Conservation (phyloP, 2,888 invertebrate genomes). For the Liopterus haemorrhoidalis region DNA sequence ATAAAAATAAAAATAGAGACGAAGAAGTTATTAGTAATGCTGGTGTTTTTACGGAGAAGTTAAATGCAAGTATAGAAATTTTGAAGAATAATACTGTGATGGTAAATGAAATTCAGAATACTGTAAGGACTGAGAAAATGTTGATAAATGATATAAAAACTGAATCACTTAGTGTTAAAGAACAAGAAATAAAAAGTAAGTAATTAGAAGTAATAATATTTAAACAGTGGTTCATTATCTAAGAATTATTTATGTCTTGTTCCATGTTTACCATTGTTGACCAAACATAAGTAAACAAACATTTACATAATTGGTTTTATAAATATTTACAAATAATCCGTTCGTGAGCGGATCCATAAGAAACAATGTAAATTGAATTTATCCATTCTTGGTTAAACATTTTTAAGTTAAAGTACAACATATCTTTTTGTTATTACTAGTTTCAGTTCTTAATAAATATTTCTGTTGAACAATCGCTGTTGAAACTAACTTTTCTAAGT, state of each 20-base stretch:
- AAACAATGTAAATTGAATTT: too few species aligned
- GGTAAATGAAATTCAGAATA: conserved; percentile 48
- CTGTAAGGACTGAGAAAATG: conserved; percentile 47
- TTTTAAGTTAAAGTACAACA: too few species aligned
- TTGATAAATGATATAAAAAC: conserved; percentile 48
- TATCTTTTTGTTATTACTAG: too few species aligned
- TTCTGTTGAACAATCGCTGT: too few species aligned
- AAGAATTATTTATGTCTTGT: not conserved
- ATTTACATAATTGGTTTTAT: too few species aligned
- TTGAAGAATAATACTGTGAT: conserved; percentile 48
- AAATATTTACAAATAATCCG: too few species aligned
- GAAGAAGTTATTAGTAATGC: conserved; percentile 49
- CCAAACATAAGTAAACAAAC: too few species aligned
- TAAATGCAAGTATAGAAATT: conserved; percentile 48
- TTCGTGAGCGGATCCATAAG: too few species aligned
- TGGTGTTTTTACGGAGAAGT: conserved; percentile 48
- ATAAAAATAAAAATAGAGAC: conserved; percentile 52
- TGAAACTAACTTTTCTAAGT: too few species aligned
- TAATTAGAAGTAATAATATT: conserved; percentile 13
- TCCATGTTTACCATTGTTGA: too few species aligned
- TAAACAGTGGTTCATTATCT: not conserved
- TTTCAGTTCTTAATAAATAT: too few species aligned
- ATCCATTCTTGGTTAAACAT: too few species aligned
- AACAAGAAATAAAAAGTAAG: conserved; percentile 52
- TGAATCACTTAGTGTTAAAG: conserved; percentile 49